Evolutionary conservation across 2,113 vertebrate species (phyloP).

Genomic region (Nipponia nippon): DNA sequence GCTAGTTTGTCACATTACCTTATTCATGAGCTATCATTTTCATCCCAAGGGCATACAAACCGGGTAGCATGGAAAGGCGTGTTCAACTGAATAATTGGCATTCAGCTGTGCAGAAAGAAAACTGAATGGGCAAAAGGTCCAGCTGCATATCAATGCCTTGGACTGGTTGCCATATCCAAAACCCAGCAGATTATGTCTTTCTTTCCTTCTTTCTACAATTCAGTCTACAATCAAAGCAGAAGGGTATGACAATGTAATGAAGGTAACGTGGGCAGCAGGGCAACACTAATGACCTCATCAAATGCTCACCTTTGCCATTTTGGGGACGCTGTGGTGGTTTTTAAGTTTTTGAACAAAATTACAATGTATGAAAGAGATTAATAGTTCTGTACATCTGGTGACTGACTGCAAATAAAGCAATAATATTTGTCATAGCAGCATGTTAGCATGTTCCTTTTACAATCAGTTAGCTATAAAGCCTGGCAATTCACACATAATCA

Average conservation of each 20-base stretch:
- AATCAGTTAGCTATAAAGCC: background rate
- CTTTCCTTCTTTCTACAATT: background rate
- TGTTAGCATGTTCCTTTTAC: background rate
- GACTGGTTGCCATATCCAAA: background rate
- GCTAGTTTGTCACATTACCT: conserved; percentile 37
- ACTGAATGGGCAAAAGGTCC: conserved; percentile 18
- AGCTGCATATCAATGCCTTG: conserved; percentile 12
- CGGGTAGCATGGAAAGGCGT: background rate
- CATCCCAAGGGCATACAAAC: background rate
- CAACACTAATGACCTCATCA: background rate
- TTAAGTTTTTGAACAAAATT: background rate
- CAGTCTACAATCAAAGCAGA: background rate
- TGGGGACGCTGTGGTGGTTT: background rate
- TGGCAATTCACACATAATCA: background rate
- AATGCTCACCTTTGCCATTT: background rate
- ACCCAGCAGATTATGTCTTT: background rate
- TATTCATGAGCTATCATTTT: conserved; percentile 42
- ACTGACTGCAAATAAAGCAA: background rate
- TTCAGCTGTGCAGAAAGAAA: conserved; percentile 52
- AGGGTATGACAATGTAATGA: background rate
- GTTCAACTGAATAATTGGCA: conserved; percentile 19
- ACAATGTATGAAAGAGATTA: background rate
- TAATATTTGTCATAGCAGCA: background rate
- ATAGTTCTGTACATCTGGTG: background rate
- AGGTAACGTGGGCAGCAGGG: background rate